Percentiles rank a stretch among this genome's conserved stretches.
Conservation (phyloP, 2,888 invertebrate species). For the Scrobipalpa costella region DNA sequence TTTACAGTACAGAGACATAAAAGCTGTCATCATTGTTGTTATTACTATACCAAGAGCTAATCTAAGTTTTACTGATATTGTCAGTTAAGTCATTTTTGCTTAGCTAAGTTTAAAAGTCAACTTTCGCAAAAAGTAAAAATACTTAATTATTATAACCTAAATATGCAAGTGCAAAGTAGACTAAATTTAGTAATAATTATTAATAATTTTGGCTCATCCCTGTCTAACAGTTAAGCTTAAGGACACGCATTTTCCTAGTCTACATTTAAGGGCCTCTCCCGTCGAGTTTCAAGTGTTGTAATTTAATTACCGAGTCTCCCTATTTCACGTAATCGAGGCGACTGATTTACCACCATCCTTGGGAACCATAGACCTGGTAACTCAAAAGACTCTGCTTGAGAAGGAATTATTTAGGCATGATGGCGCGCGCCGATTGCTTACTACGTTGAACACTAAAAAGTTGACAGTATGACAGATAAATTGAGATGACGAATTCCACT, state of each 20-base stretch:
- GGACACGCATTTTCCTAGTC: constrained; percentile 13
- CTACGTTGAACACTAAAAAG: too few species aligned
- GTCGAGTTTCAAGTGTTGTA: constrained; percentile 24
- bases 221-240: constrained; percentile 1
- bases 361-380: constrained; percentile 24
- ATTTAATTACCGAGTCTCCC: constrained; percentile 33
- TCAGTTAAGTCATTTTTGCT: not conserved
- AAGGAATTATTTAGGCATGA: not conserved
- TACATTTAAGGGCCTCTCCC: constrained; percentile 19
- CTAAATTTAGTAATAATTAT: not conserved
- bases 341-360: constrained; percentile 51
- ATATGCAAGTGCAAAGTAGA: too few species aligned
- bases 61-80: too few species aligned
- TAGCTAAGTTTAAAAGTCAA: not conserved
- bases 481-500: too few species aligned
- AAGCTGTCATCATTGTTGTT: too few species aligned
- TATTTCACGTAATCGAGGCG: constrained; percentile 55
- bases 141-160: too few species aligned
- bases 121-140: not conserved
- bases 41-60: too few species aligned
- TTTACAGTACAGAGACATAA: too few species aligned
- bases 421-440: too few species aligned
- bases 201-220: not conserved
- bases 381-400: constrained; percentile 7
- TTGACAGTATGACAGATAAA: too few species aligned